Evolutionary conservation across 2,113 vertebrate genomes (phyloP).

Genomic region (Sinocyclocheilus anophthalmus): DNA sequence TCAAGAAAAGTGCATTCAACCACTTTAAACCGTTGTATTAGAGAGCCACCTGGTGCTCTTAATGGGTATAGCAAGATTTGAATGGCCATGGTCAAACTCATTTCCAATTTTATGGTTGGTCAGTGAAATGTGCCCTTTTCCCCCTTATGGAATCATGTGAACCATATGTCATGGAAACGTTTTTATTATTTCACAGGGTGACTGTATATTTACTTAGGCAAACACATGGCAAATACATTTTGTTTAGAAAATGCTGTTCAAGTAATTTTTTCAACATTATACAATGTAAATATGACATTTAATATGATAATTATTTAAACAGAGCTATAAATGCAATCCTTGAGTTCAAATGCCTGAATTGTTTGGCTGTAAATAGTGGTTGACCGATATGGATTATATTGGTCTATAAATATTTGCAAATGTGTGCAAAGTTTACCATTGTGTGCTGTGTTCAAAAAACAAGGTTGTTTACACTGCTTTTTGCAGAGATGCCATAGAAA

Average conservation of each 20-base stretch:
- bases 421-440: not conserved
- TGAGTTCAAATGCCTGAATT: not conserved
- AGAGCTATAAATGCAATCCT: not conserved
- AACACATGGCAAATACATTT: not conserved
- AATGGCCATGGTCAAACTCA: not conserved
- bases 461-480: not conserved
- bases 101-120: not conserved
- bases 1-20: not conserved
- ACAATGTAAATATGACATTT: not conserved
- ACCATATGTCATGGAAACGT: not conserved
- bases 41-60: slow-evolving; percentile 37
- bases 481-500: not conserved
- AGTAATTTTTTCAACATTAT: not conserved
- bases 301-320: not conserved
- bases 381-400: not conserved
- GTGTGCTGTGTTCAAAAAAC: not conserved
- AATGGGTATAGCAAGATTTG: not conserved
- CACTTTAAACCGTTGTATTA: slow-evolving; percentile 12
- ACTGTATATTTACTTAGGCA: not conserved
- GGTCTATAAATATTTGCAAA: not conserved
- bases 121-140: not conserved
- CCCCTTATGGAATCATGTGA: not conserved
- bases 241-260: not conserved
- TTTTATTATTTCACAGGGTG: not conserved
- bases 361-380: not conserved